Base-by-base conservation (phyloP, 1,140 invertebrate genomes). In the Sipha flava region DNA sequence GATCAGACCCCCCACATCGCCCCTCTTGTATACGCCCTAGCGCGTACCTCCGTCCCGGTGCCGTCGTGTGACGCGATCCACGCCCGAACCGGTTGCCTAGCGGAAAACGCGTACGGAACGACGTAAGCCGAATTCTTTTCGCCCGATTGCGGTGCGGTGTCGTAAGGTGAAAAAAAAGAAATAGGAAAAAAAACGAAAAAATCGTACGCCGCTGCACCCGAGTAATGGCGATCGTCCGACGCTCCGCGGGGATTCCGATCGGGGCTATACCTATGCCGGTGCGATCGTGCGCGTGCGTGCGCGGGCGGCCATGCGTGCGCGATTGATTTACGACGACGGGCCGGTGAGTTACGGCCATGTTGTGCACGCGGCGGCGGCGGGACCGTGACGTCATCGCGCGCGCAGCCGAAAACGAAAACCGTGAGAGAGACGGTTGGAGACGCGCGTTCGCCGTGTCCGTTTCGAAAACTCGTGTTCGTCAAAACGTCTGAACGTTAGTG, bases 261-360 rank as follows among this genome's bases (percentile, higher is more conserved):
- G 72, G 72, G 37, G n/a, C n/a, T 54, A 73, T 73, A 54, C 47
- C 47, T 75, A 37, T 23, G 14, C 4, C 40, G 14, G 21, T n/a
- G 40, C 7, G 21, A 9, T 34, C 26, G 21, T 54, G 52, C n/a
- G 45, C n/a, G 45, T 26, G 23, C 7, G n/a, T 26, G 26, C 29
- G 34, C 12, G 40, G 16, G 66, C 66, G 43, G 66, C 66, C 66
- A 70, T 70, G 40, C 66, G 16, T 10, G 43, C 66, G 43, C 66
- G 43, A 70, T 70, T 70, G 66, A 70, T 70, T 70, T 70, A 70
- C 26, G 66, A 45, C 23, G 23, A 47, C 40, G 26, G 66, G 18
- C 23, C 23, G 23, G 66, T 70, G 66, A 70, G 43, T 70, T 70
- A 70, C 66, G 66, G 66, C 66, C 66, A 70, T 70, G 66, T 70